Base-by-base conservation (phyloP, 1,140 invertebrate species). In the Penaeus indicus region DNA sequence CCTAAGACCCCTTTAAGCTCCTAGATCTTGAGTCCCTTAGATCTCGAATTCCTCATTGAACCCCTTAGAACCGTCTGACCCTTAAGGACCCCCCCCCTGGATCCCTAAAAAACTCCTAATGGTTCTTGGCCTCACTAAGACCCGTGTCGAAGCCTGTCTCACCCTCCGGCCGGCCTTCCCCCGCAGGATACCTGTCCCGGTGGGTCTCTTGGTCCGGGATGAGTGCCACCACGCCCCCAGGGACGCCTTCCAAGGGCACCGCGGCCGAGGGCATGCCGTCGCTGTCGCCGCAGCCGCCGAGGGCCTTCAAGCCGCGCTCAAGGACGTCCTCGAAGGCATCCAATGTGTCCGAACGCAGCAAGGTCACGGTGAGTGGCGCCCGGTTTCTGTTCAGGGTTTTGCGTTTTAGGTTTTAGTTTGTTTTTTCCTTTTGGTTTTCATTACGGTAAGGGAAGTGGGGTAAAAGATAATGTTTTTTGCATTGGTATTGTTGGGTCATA, bases 121-220 rank as follows among this genome's bases (percentile, higher is more conserved):
- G 11, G 10, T 8, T 1, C 16, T 0, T 54, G 11, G 54, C 0
- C 5, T 8, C 54, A 3, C 54, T 22, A 22, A 13, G 67, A 72
- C 32, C 32, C 67, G 11, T 1, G 7, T 1, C 67, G 18, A 5
- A 10, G 10, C 32, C 62, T 47, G 61, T 67, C 62, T 47, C 38
- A 25, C 62, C 47, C 78, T 67, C 78, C 27, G 42, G 0, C 10
- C 22, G 10, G 21, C 42, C 7, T 69, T 62, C n/a, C n/a, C 80
- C 80, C 22, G 27, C 90, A 91, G 90, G 90, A n/a, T 91, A 91
- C 47, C 85, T 91, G n/a, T 91, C 90, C 47, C 88, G 90, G 22
- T 91, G 90, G 90, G 88, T 91, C 67, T 91, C 90, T 38, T 91
- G 90, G 90, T 91, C 90, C 8, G 90, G 90, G 5, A 88, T 69